phyloP scores from a whole-genome alignment of 2,113 vertebrate species.

The Phalacrocorax pelagicus region DNA sequence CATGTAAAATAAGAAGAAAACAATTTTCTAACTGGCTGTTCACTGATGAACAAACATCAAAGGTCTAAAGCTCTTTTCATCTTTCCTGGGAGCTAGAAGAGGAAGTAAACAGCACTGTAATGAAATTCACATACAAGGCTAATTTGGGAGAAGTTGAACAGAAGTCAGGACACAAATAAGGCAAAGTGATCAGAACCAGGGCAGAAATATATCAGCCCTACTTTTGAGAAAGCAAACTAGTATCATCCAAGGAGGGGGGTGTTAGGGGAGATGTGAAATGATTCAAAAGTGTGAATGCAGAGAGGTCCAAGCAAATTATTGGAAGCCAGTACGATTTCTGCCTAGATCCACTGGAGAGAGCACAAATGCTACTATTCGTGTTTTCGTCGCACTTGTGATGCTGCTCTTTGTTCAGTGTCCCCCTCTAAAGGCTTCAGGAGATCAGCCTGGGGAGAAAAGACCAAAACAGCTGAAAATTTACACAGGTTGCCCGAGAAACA shows the following conservation, averaged over 20 bases:
- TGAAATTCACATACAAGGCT: slow-evolving; percentile 27
- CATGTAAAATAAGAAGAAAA: neutral
- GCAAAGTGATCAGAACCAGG: neutral
- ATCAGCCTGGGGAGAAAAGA: neutral
- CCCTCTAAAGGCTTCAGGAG: neutral
- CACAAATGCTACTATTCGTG: neutral
- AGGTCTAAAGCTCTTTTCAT: slow-evolving; percentile 39
- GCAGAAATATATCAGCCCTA: neutral
- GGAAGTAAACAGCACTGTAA: slow-evolving; percentile 22
- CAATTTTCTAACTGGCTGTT: neutral
- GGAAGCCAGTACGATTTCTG: neutral
- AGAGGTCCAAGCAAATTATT: neutral
- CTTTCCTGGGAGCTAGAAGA: slow-evolving; percentile 4
- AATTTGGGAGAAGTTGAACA: slow-evolving; percentile 42
- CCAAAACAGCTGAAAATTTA: neutral
- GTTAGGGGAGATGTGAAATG: neutral
- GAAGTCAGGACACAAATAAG: neutral
- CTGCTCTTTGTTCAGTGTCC: neutral
- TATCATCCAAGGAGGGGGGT: neutral
- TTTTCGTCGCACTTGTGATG: neutral
- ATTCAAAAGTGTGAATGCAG: neutral
- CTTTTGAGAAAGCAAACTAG: neutral
- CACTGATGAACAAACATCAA: slow-evolving; percentile 28
- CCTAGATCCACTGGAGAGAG: neutral
- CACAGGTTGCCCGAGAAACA: neutral